Percentiles rank a stretch among this genome's conserved stretches.
phyloP scores from a whole-genome alignment of 2,888 invertebrate genomes.

The Ceriagrion tenellum region DNA sequence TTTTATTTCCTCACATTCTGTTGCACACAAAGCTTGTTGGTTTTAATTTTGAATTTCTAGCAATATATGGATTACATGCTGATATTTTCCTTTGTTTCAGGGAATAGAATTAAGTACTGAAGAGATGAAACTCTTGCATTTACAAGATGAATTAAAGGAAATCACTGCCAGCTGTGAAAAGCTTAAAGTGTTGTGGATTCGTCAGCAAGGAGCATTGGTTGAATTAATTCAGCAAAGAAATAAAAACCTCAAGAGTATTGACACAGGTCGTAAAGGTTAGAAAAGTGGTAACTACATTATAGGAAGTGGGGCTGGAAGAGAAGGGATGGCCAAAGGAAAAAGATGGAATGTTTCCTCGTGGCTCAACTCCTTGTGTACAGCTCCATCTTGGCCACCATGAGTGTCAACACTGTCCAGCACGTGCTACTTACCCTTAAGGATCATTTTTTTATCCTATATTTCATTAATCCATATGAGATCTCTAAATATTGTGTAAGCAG shows the following conservation, averaged over 20 bases:
- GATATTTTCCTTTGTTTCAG: conserved; percentile 71
- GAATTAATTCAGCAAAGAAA: conserved; percentile 85
- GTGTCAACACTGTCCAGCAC: not conserved
- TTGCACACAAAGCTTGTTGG: too few species aligned
- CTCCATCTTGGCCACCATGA: not conserved
- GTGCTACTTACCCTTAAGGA: not conserved
- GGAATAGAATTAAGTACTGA: conserved; percentile 79
- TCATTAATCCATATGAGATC: not conserved
- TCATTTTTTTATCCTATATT: not conserved
- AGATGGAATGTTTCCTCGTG: too few species aligned
- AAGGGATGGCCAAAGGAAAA: too few species aligned
- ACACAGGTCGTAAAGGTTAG: conserved; percentile 86
- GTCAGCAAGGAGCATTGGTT: conserved; percentile 87
- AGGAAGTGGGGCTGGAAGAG: too few species aligned
- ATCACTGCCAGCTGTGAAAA: conserved; percentile 83
- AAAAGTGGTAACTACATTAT: not conserved
- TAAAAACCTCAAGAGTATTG: conserved; percentile 84
- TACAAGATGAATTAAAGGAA: conserved; percentile 84
- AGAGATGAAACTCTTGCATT: conserved; percentile 82
- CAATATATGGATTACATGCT: too few species aligned
- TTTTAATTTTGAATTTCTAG: too few species aligned
- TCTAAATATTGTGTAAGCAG: not conserved
- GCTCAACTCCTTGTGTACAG: too few species aligned
- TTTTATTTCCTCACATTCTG: too few species aligned
- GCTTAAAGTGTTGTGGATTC: conserved; percentile 87